A percentile compares a stretch with the other conserved stretches of the same genome.
Conservation (phyloP, 2,888 invertebrate genomes). For the Sclerodermus sp. region DNA sequence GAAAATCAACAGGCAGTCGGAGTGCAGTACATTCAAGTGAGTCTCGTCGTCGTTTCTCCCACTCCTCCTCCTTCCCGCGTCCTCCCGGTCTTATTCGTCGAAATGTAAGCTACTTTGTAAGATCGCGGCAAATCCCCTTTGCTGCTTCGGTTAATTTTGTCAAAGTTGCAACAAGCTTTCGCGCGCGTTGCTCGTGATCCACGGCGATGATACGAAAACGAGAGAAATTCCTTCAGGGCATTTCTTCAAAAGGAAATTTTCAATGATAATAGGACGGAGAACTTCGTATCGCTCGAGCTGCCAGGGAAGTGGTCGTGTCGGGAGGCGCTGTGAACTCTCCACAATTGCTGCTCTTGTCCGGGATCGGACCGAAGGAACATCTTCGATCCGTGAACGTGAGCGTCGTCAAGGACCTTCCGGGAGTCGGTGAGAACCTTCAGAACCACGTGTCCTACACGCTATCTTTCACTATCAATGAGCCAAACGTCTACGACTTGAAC, state of each 20-base stretch:
- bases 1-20: constrained; percentile 60
- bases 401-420: constrained; percentile 66
- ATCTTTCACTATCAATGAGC: constrained; percentile 61
- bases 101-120: too few relatives aligned
- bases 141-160: too few relatives aligned
- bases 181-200: too few relatives aligned
- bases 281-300: constrained; percentile 31
- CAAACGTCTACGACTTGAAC: constrained; percentile 62
- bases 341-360: constrained; percentile 68
- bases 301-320: constrained; percentile 62
- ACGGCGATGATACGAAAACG: too few relatives aligned
- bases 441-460: constrained; percentile 69
- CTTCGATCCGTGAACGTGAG: constrained; percentile 64
- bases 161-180: too few relatives aligned
- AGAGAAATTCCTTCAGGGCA: too few relatives aligned
- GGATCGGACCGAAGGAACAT: constrained; percentile 67
- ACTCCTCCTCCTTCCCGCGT: too few relatives aligned
- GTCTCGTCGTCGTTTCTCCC: too few relatives aligned
- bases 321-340: constrained; percentile 71
- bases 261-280: constrained; percentile 32
- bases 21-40: constrained; percentile 62
- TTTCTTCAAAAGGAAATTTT: too few relatives aligned
- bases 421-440: constrained; percentile 71
- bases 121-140: too few relatives aligned
- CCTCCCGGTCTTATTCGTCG: too few relatives aligned